phyloP scores from a whole-genome alignment of 2,113 vertebrate genomes.

The Gymnobelideus leadbeateri region DNA sequence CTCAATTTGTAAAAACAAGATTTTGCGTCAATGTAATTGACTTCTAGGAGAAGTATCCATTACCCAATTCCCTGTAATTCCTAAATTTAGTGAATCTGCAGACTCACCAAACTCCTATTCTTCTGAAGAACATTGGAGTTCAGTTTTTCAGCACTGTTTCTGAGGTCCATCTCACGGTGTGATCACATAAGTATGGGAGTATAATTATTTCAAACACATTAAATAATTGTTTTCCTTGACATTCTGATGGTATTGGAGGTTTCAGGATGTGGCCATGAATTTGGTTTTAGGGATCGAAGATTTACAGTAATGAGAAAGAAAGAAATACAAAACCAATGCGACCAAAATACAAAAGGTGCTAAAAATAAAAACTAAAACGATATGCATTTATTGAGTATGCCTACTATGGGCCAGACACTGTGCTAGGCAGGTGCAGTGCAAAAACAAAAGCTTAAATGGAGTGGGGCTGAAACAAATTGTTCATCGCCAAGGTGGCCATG shows the following conservation, averaged over 20 bases:
- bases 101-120: not conserved
- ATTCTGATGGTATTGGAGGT: slow-evolving; percentile 26
- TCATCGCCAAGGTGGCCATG: not conserved
- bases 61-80: not conserved
- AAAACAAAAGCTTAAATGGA: not conserved
- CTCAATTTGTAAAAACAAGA: not conserved
- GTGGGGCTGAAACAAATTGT: not conserved
- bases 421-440: not conserved
- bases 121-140: not conserved
- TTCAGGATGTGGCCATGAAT: slow-evolving; percentile 29
- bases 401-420: not conserved
- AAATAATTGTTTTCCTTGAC: not conserved
- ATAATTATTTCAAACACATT: slow-evolving; percentile 11
- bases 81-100: not conserved
- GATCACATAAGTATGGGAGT: slow-evolving; percentile 18
- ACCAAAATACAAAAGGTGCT: not conserved
- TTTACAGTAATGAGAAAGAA: not conserved
- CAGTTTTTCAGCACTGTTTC: not conserved
- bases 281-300: not conserved
- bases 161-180: not conserved
- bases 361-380: not conserved
- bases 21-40: not conserved
- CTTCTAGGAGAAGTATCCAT: not conserved
- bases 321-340: not conserved
- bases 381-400: not conserved